phyloP scores from a whole-genome alignment of 2,113 vertebrate genomes.

The Paradoxurus hermaphroditus region DNA sequence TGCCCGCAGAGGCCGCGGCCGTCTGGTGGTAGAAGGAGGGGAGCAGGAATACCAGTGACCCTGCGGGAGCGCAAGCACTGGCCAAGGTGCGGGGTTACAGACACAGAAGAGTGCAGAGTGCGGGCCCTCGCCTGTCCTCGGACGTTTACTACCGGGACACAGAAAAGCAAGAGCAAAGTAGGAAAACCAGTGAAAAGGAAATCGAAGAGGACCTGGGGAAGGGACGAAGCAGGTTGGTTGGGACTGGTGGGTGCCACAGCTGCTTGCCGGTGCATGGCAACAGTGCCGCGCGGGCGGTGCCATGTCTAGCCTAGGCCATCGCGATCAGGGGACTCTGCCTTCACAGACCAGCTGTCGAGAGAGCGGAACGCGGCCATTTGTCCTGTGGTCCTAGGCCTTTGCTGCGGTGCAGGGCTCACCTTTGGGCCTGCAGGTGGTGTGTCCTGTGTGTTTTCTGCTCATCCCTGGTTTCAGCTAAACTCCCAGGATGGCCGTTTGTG shows the following conservation, averaged over 20 bases:
- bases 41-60: not conserved
- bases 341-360: not conserved
- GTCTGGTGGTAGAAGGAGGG: too few relatives aligned
- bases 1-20: rapidly evolving
- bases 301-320: not conserved
- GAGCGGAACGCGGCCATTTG: not conserved
- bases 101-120: not conserved
- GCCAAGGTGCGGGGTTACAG: not conserved
- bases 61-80: not conserved
- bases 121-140: not conserved
- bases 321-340: not conserved
- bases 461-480: not conserved
- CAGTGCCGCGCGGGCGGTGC: rapidly evolving
- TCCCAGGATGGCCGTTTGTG: not conserved
- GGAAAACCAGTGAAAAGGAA: not conserved
- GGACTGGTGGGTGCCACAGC: not conserved
- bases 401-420: too few relatives aligned
- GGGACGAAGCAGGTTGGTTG: not conserved
- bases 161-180: not conserved
- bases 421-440: not conserved
- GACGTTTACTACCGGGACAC: not conserved
- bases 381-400: not conserved
- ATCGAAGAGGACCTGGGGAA: not conserved
- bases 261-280: rapidly evolving
- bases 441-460: not conserved